Conservation (phyloP, 1,140 invertebrate genomes). For the Pomphorhynchus laevis region DNA sequence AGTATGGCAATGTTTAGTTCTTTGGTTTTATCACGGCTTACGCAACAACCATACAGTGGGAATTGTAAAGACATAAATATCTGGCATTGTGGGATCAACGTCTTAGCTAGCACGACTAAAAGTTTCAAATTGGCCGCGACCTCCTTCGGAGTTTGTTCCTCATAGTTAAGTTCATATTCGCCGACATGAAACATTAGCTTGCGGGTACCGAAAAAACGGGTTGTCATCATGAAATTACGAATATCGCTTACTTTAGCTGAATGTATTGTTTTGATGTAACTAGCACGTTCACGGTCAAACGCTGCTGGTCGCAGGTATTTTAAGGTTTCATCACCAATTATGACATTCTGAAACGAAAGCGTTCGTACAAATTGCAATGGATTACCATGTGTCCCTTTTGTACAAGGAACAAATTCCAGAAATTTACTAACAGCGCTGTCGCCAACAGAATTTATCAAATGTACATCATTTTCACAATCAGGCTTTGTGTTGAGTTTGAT, state of each 20-base stretch:
- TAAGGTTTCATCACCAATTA: neutral
- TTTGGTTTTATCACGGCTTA: neutral
- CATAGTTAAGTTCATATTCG: neutral
- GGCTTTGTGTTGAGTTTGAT: too few species aligned
- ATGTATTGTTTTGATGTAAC: neutral
- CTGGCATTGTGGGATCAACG: neutral
- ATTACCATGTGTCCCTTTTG: too few species aligned
- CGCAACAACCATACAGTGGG: neutral
- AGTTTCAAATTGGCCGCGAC: neutral
- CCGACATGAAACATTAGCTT: neutral
- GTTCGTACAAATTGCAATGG: too few species aligned
- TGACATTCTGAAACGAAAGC: neutral
- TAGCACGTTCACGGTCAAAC: neutral
- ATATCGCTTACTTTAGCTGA: neutral
- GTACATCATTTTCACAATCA: too few species aligned
- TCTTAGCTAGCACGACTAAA: neutral
- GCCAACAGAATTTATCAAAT: too few species aligned
- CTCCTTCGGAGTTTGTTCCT: neutral
- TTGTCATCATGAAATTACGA: neutral
- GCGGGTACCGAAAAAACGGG: neutral
- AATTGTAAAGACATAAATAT: neutral
- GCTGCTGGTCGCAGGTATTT: neutral
- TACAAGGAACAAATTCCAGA: too few species aligned
- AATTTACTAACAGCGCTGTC: too few species aligned
- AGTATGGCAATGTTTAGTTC: neutral